Conservation (phyloP, 2,797 vertebrate species). For the Artibeus jamaicensis region DNA sequence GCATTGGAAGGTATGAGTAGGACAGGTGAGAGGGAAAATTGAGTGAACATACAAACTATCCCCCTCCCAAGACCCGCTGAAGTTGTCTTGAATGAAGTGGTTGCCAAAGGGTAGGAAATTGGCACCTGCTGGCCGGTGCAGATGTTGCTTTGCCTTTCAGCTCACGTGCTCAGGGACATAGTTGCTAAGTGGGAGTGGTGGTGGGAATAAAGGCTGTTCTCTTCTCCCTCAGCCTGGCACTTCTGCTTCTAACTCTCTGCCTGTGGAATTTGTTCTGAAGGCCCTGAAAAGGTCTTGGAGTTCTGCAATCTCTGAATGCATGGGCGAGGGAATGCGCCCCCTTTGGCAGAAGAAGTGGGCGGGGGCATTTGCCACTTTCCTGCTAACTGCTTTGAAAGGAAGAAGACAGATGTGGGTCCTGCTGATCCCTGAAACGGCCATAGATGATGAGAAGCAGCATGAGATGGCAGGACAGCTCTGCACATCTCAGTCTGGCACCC, state of each 20-base stretch:
- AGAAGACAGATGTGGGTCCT: slow-evolving; percentile 44
- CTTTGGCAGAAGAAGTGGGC: neutral
- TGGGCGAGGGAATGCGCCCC: neutral
- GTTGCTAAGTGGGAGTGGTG: neutral
- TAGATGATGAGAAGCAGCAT: slow-evolving; percentile 9
- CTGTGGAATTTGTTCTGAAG: neutral
- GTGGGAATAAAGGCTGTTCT: too few relatives aligned
- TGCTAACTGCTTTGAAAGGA: neutral
- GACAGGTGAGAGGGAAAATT: neutral
- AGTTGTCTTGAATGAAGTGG: rapidly evolving
- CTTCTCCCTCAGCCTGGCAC: neutral
- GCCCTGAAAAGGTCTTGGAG: neutral
- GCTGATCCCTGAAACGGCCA: neutral
- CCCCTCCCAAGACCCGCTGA: neutral
- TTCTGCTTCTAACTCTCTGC: neutral
- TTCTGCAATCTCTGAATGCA: neutral
- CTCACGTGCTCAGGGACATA: rapidly evolving
- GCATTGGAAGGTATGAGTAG: neutral
- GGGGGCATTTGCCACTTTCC: neutral
- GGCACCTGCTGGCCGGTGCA: neutral
- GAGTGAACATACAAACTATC: neutral
- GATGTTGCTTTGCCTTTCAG: rapidly evolving
- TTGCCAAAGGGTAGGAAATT: too few relatives aligned
- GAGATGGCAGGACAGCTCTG: slow-evolving; percentile 35
- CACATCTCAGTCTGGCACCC: slow-evolving; percentile 13